Conservation (phyloP, 2,797 vertebrate genomes). For the Gallinago nigripennis region DNA sequence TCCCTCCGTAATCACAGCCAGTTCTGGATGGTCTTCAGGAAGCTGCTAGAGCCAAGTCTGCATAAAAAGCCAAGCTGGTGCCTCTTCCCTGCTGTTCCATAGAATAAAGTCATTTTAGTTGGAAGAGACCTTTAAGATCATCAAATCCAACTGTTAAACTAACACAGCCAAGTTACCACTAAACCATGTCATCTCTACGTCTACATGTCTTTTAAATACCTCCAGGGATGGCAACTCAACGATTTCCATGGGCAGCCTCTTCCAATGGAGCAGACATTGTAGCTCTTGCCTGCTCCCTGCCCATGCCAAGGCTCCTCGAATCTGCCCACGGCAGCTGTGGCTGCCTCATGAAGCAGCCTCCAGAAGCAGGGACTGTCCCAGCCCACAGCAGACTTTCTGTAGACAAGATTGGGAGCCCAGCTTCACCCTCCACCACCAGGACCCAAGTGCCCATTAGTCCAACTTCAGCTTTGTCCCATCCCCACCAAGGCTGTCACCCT, state of each 20-base stretch:
- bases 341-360: neutral
- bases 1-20: neutral
- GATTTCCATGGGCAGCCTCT: neutral
- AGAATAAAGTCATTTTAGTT: neutral
- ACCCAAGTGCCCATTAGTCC: neutral
- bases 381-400: neutral
- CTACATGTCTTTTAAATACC: neutral
- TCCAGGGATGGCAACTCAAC: neutral
- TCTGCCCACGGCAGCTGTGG: neutral
- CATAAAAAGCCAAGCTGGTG: fast-evolving
- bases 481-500: fast-evolving
- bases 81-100: neutral
- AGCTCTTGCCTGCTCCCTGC: neutral
- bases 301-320: neutral
- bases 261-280: neutral
- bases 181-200: neutral
- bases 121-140: neutral
- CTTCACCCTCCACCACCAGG: neutral
- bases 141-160: neutral
- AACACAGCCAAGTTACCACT: neutral
- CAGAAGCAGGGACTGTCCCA: neutral
- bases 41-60: neutral
- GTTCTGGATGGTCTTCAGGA: neutral
- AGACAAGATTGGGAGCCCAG: fast-evolving
- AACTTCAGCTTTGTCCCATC: neutral